A percentile compares a stretch with the other conserved stretches of the same genome.
These are phyloP conservation scores for Branchipolynoe longqiensis DNA, from an alignment of 2,888 invertebrate species.

Conservation along the genomic window DNA sequence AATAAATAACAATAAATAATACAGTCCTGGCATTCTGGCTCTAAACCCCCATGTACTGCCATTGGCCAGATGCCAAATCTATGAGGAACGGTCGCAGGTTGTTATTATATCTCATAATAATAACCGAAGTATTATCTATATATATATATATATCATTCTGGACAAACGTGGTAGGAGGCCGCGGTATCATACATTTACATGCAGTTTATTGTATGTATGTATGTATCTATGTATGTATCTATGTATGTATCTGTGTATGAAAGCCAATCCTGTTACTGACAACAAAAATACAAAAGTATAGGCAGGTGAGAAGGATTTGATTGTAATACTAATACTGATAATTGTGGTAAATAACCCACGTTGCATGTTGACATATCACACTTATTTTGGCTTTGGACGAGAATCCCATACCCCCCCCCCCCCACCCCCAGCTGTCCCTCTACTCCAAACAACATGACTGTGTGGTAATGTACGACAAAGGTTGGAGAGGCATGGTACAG, in stretches of 20 bases:
- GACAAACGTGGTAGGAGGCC: background rate
- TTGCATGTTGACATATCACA: slow-evolving; percentile 39
- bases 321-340: slow-evolving; percentile 26
- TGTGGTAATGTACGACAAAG: slow-evolving; percentile 30
- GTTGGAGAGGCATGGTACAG: too few species aligned
- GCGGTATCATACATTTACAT: too few species aligned
- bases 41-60: too few species aligned
- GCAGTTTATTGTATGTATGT: too few species aligned
- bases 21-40: too few species aligned
- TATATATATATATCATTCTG: slow-evolving; percentile 11
- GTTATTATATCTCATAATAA: slow-evolving; percentile 14
- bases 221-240: background rate
- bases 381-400: slow-evolving; percentile 20
- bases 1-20: too few species aligned
- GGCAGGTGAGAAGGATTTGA: too few species aligned
- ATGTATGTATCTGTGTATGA: background rate
- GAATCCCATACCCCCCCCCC: too few species aligned
- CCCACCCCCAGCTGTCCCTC: too few species aligned
- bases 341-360: background rate
- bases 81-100: slow-evolving; percentile 25
- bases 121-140: background rate
- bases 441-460: slow-evolving; percentile 41
- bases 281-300: background rate
- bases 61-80: slow-evolving; percentile 4
- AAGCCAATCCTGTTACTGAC: background rate